Base-by-base conservation (phyloP, 2,113 vertebrate species). In the Hippocampus zosterae region DNA sequence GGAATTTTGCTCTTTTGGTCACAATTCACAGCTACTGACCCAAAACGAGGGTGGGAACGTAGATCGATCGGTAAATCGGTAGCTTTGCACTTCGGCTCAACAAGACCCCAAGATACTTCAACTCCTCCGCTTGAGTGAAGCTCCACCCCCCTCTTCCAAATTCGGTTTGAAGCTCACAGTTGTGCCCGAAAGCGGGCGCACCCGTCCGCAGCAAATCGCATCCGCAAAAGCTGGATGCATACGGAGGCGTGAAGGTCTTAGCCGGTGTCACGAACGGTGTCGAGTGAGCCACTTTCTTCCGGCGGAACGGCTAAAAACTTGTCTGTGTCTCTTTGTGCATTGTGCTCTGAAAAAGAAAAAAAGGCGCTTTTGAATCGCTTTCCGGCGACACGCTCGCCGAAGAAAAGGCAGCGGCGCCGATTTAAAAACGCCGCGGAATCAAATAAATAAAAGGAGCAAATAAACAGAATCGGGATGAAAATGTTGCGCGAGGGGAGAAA, bases 271-370 rank as follows among this genome's bases (percentile, higher is more conserved):
- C 88, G 88, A 87, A 87, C 70, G 70, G 65, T 59, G 74, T 55
- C 75, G 69, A 81, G 83, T 87, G 86, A 90, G 87, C 80, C 84
- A 84, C 83, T 85, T 84, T 89, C 84, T 86, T 86, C 79, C 8
- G 86, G 84, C 78, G 71, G 80, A 88, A 83, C 86, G 71, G 61
- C 90, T 89, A 88, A 91, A 91, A 91, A 91, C 87, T 91, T 91
- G 79, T 88, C 77, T 76, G 80, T 75, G 70, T 75, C 87, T 88
- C 84, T 87, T 86, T 82, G 50, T 18, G 15, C 25, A 87, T 91
- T 92, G 88, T 91, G 82, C 86, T 85, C 81, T 82, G 78, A 87
- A 90, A 92, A 88, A 55, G 5, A 23, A 55, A 55, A 55, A 61
- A 63, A 63, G 37, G 19, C 75, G 84, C 84, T 82, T 87, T 90